Base-by-base conservation (phyloP, 2,113 vertebrate species). In the Dryoscopus gambensis region DNA sequence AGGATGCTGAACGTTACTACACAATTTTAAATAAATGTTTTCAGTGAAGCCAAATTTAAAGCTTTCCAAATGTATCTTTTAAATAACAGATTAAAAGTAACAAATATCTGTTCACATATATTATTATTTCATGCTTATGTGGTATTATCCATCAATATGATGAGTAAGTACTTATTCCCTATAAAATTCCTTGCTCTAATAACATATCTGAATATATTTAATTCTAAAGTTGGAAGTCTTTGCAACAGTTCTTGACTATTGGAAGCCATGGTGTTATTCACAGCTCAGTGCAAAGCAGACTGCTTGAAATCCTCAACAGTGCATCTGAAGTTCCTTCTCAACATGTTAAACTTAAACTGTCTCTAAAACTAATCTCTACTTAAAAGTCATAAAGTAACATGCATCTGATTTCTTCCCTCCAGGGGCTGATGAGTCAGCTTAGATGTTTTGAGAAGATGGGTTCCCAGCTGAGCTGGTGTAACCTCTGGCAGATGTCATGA, bases 71-170 rank as follows among this genome's bases (percentile, higher is more conserved):
- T 53, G 11, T 83, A 49, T 42, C 22, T 91, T 95, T 96, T 91
- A 94, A 88, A 55, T 96, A 84, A 94, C 44, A 91, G 56, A 75
- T 78, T 64, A 92, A 93, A 91, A 95, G 88, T 59, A 84, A 87
- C 65, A 95, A 94, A 52, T 56, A 92, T 44, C 18, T 90, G 25
- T 96, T 97, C 42, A 77, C 11, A 11, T 90, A 68, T 92, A 94
- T 87, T 57, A 96, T 30, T 83, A 95, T 35, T 89, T 95, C 62
- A 63, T 68, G 70, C 37, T 88, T 95, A 90, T 87, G 30, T 49
- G 63, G 77, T 85, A 88, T 84, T 93, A 84, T 93, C 76, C 97
- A 98, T 97, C 97, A 98, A 97, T 98, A 93, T 97, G 97, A 98
- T 97, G 97, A 95, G 95, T 30, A 88, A 82, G 68, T 55, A 44